Percentiles rank a stretch among this genome's conserved stretches.
Evolutionary conservation across 2,888 invertebrate genomes (phyloP).

Genomic region (Acronicta psi): DNA sequence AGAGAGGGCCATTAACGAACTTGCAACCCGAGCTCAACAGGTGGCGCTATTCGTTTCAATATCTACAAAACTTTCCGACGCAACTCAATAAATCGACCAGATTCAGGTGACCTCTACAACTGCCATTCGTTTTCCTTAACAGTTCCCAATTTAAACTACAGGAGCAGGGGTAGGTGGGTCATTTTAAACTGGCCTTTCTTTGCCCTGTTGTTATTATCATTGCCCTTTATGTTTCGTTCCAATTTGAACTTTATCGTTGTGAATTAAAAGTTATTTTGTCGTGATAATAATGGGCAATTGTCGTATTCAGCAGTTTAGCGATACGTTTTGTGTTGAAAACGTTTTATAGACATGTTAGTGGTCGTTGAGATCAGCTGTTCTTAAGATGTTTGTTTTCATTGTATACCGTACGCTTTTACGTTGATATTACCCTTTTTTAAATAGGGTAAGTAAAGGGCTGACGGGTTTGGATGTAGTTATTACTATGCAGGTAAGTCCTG

Average conservation of each 20-base stretch:
- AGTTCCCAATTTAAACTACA: slow-evolving; percentile 46
- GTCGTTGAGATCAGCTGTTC: slow-evolving; percentile 74
- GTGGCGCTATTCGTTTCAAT: slow-evolving; percentile 88
- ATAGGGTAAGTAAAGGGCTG: slow-evolving; percentile 1
- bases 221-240: slow-evolving; percentile 67
- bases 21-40: slow-evolving; percentile 83
- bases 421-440: slow-evolving; percentile 30
- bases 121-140: slow-evolving; percentile 41
- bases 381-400: slow-evolving; percentile 55
- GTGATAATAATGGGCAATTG: slow-evolving; percentile 54
- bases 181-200: slow-evolving; percentile 74
- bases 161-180: slow-evolving; percentile 61
- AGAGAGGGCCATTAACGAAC: slow-evolving; percentile 82
- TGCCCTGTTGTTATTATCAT: slow-evolving; percentile 85
- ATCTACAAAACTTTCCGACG: slow-evolving; percentile 86
- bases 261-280: slow-evolving; percentile 63
- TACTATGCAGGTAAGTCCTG: too few species aligned
- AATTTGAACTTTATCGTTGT: slow-evolving; percentile 72
- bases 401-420: slow-evolving; percentile 42
- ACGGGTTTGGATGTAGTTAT: background rate
- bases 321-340: slow-evolving; percentile 79
- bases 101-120: slow-evolving; percentile 60
- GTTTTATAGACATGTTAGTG: slow-evolving; percentile 77
- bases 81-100: slow-evolving; percentile 85
- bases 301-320: slow-evolving; percentile 76